Conservation (phyloP, 2,888 invertebrate species). For the Cyclophora albipunctata region DNA sequence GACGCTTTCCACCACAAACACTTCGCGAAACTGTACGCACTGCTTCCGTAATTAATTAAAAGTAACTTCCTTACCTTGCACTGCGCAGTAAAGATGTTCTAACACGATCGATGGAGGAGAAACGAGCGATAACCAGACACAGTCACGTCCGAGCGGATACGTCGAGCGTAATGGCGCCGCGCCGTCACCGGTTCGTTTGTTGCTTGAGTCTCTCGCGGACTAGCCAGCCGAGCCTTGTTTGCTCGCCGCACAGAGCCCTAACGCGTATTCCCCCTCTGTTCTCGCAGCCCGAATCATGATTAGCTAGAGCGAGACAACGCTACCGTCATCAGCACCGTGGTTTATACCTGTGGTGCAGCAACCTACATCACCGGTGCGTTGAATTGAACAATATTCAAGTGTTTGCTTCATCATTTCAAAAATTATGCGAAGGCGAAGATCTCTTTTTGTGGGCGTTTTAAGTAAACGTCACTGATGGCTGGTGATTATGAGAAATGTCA, state of each 20-base stretch:
- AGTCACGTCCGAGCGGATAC: constrained; percentile 69
- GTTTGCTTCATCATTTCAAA: constrained; percentile 49
- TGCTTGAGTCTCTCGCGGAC: constrained; percentile 61
- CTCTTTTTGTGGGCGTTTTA: constrained; percentile 7
- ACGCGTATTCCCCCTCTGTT: constrained; percentile 38
- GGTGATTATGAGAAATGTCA: constrained; percentile 14
- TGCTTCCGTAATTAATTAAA: constrained; percentile 59
- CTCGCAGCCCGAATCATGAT: constrained; percentile 1
- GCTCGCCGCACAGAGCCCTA: constrained; percentile 56
- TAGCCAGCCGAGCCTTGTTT: constrained; percentile 72
- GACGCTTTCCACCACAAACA: constrained; percentile 39
- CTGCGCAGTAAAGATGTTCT: constrained; percentile 70
- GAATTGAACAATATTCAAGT: constrained; percentile 60
- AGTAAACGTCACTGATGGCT: constrained; percentile 7
- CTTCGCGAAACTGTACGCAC: constrained; percentile 48
- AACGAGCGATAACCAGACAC: constrained; percentile 64
- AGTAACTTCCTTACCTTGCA: constrained; percentile 61
- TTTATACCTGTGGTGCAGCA: constrained; percentile 63
- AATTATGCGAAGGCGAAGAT: constrained; percentile 35
- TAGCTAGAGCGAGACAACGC: constrained; percentile 33
- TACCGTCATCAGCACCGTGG: constrained; percentile 24
- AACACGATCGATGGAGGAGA: constrained; percentile 63
- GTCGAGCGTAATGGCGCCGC: constrained; percentile 68
- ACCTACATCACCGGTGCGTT: constrained; percentile 65
- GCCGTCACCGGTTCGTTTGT: constrained; percentile 52